Conservation (phyloP, 2,888 invertebrate genomes). For the Fragum whitleyi region DNA sequence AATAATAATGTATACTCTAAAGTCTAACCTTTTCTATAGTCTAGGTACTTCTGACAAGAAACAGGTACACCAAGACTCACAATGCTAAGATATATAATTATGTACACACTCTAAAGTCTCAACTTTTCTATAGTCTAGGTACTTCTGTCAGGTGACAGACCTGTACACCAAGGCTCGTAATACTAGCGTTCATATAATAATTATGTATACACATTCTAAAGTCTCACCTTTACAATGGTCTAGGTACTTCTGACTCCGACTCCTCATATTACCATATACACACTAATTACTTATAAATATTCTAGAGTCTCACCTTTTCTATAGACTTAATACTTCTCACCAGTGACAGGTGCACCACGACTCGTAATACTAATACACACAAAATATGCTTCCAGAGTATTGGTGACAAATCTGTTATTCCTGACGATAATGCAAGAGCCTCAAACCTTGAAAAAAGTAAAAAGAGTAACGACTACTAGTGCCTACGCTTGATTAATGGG, state of each 20-base stretch:
- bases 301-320: slow-evolving; percentile 15
- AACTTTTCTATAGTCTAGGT: too few relatives aligned
- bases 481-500: too few relatives aligned
- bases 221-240: slow-evolving; percentile 2
- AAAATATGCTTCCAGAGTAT: not conserved
- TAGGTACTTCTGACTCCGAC: not conserved
- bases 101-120: too few relatives aligned
- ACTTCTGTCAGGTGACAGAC: too few relatives aligned
- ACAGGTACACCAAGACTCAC: not conserved
- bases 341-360: not conserved
- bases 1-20: too few relatives aligned
- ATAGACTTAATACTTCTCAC: not conserved
- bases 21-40: slow-evolving; percentile 13
- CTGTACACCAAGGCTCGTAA: too few relatives aligned
- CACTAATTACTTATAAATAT: too few relatives aligned
- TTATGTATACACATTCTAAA: too few relatives aligned
- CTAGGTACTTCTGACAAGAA: not conserved
- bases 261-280: not conserved
- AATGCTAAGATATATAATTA: not conserved
- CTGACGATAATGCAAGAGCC: not conserved
- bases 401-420: not conserved
- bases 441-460: slow-evolving; percentile 2
- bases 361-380: not conserved
- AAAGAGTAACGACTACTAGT: too few relatives aligned
- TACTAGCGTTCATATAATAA: too few relatives aligned